These are phyloP conservation scores for Drosophila bocki DNA, from an alignment of 1,140 invertebrate species.

Conservation along the genomic window DNA sequence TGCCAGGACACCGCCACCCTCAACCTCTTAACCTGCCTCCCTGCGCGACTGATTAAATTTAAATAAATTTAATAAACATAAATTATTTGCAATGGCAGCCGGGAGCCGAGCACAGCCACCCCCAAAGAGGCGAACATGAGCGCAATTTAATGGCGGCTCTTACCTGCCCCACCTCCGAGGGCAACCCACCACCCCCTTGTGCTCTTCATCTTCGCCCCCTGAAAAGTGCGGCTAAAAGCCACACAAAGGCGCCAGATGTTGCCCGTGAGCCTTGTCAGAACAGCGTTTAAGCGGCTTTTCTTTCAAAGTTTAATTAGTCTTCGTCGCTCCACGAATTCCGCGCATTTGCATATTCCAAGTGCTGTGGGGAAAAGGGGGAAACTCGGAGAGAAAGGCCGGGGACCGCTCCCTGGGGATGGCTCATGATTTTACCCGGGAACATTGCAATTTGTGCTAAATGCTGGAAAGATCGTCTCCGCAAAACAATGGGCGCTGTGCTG, in stretches of 20 bases:
- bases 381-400: neutral
- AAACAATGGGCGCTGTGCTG: slow-evolving; percentile 31
- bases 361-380: neutral
- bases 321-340: slow-evolving; percentile 41
- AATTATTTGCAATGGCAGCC: slow-evolving; percentile 78
- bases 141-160: slow-evolving; percentile 71
- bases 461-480: slow-evolving; percentile 51
- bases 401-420: slow-evolving; percentile 51
- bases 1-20: slow-evolving; percentile 22
- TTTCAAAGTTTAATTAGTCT: slow-evolving; percentile 80
- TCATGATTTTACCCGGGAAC: slow-evolving; percentile 55
- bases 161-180: slow-evolving; percentile 55
- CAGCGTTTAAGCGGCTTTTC: slow-evolving; percentile 71
- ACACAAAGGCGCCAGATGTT: slow-evolving; percentile 75
- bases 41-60: slow-evolving; percentile 80
- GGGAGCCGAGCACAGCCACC: slow-evolving; percentile 30
- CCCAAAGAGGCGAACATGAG: slow-evolving; percentile 44
- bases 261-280: slow-evolving; percentile 53
- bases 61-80: slow-evolving; percentile 85
- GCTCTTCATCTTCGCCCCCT: slow-evolving; percentile 1
- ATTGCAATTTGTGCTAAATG: slow-evolving; percentile 76
- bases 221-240: slow-evolving; percentile 65
- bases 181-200: slow-evolving; percentile 12
- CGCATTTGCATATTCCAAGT: slow-evolving; percentile 68
- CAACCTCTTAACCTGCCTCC: slow-evolving; percentile 2